phyloP scores from a whole-genome alignment of 1,140 invertebrate genomes.

The Eumeta japonica region DNA sequence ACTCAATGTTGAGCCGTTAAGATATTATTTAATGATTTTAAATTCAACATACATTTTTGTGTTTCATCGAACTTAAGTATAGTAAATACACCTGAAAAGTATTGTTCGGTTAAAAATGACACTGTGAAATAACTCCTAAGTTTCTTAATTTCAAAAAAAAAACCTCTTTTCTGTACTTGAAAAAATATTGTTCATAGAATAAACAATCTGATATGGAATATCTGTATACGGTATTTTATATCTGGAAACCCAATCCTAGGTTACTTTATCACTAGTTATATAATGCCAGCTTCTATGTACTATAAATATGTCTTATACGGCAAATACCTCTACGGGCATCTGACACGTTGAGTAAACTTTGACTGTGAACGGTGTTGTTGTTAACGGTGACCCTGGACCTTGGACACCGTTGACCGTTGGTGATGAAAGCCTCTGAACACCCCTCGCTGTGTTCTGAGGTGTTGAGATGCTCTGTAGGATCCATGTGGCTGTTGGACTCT shows the following conservation, averaged over 20 bases:
- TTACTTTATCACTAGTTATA: slow-evolving; percentile 5
- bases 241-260: slow-evolving; percentile 4
- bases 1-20: slow-evolving; percentile 20
- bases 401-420: no score
- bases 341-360: no score
- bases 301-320: no score
- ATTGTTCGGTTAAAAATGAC: slow-evolving; percentile 13
- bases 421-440: no score
- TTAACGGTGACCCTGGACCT: no score
- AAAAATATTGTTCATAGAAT: slow-evolving; percentile 6
- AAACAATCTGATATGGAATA: neutral
- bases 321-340: no score
- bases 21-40: slow-evolving; percentile 24
- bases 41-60: slow-evolving; percentile 22
- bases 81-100: slow-evolving; percentile 22
- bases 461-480: no score
- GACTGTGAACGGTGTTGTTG: no score
- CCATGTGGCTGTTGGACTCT: no score
- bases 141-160: slow-evolving; percentile 3
- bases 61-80: slow-evolving; percentile 18
- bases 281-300: no score
- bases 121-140: slow-evolving; percentile 5
- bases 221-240: slow-evolving; percentile 7
- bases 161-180: slow-evolving; percentile 1
- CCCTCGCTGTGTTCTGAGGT: no score